These are phyloP conservation scores for Macquaria australasica DNA, from an alignment of 2,113 vertebrate species.

Conservation along the genomic window DNA sequence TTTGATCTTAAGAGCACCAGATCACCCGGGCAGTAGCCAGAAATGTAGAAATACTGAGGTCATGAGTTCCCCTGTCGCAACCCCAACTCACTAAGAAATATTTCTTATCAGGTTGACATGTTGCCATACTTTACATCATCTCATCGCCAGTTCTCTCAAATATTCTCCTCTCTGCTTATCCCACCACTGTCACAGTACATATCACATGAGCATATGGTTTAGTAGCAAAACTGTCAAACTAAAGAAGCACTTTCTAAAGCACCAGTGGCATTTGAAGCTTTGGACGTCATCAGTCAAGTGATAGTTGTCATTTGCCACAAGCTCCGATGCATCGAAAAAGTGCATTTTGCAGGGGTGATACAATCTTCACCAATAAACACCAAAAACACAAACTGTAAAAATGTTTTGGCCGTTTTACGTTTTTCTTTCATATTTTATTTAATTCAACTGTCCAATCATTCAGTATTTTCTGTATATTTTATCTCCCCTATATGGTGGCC, in stretches of 20 bases:
- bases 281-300: not conserved
- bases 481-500: not conserved
- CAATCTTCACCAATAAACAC: too few relatives aligned
- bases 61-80: not conserved
- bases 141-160: not conserved
- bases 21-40: not conserved
- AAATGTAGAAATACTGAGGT: not conserved
- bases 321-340: not conserved
- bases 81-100: not conserved
- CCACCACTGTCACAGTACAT: not conserved
- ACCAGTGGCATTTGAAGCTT: not conserved
- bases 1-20: constrained; percentile 21
- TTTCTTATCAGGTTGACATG: not conserved
- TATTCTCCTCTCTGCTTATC: not conserved
- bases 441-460: not conserved
- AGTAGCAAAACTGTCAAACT: not conserved
- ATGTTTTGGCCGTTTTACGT: not conserved
- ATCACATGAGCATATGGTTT: not conserved
- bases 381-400: too few relatives aligned
- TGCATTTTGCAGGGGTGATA: not conserved
- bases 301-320: not conserved
- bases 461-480: not conserved
- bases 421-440: not conserved
- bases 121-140: not conserved
- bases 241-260: not conserved